Evolutionary conservation across 2,888 invertebrate genomes (phyloP), one percentile per base, ranked within the genome.

Genomic region (Bellardia bayeri): DNA sequence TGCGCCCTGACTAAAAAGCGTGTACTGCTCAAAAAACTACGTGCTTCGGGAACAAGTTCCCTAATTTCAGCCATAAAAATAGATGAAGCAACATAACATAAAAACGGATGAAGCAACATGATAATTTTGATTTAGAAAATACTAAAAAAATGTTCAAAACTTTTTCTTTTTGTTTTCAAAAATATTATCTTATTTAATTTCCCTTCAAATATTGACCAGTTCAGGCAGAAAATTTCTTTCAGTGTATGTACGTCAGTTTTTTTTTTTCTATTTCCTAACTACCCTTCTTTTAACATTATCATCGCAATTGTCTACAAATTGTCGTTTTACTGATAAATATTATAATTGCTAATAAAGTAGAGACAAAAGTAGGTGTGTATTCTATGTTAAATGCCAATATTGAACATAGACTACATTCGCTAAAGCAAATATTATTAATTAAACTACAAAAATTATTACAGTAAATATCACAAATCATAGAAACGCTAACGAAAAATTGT

Each of bases 351-450:
- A 58, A 23, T 30, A 49, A 45, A 6, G 42, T 63, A 7, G 16
- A 3, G n/a, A 23, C 16, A 54, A 30, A 63, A 54, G 42, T 23
- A 30, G 81, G 72, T 45, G 54, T 72, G 72, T 74, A 14, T 64
- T n/a, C 30, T n/a, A 9, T 42, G 30, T 30, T 0, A 81, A 81
- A 42, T 54, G 40, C 30, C 63, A 81, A 81, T 72, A 72, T 72
- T 63, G 4, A 40, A 80, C 49, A 69, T 51, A 61, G 54, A 66
- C 42, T 78, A 66, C n/a, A 40, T 64, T 54, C 11, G 23, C 16
- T 33, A 2, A 81, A 64, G 3, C 30, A 63, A 61, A 75, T 9
- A 51, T 5, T 23, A 75, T n/a, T 51, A 68, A 82, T 61, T 75
- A 68, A 74, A 68, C 51, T 42, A 33, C 23, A 58, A 66, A 74